Evolutionary conservation across 2,113 vertebrate genomes (phyloP), one percentile per base, ranked within the genome.

Genomic region (Jaculus jaculus): DNA sequence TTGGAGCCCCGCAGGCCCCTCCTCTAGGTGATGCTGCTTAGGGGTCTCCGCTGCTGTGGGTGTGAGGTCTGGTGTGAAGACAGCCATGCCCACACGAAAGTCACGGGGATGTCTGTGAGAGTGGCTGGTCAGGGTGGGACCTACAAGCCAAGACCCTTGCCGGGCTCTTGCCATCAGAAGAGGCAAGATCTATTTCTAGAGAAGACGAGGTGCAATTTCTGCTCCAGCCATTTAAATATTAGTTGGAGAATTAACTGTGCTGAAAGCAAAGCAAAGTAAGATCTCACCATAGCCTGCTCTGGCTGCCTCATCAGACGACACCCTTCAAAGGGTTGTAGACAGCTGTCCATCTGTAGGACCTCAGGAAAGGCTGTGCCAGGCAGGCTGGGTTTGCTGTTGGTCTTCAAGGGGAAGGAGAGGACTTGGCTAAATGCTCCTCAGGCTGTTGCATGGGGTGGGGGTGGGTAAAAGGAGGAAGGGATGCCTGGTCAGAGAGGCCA

Each of bases 221-320:
- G 92, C 86, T 84, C 94, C 90, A 63, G 90, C 93, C 90, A 89
- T 96, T 98, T 97, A 96, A 95, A 93, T 97, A 96, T 96, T 93
- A 97, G 91, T 96, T 96, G 66, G 96, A 77, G 92, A 94, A 97
- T 98, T 93, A 98, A 93, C 95, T 92, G 94, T 89, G 95, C 92
- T 96, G 86, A 92, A 93, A 96, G 93, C 96, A 96, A 96, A 96
- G 91, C 91, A 95, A 95, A 97, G 89, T 92, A 94, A 96, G 94
- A 96, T 96, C 93, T 96, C 96, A 65, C 60, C 89, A 58, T 79
- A 6, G 16, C 39, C 89, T 30, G 82, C 89, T 77, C 30, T 0
- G 0, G 73, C 96, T 77, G 90, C 95, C 89, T 5, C 93, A 47
- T 18, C 79, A 30, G 24, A 47, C 6, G 87, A 88, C n/a, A 0